Evolutionary conservation across 2,888 invertebrate genomes (phyloP).

Genomic region (Rambutsinella grinnellia): DNA sequence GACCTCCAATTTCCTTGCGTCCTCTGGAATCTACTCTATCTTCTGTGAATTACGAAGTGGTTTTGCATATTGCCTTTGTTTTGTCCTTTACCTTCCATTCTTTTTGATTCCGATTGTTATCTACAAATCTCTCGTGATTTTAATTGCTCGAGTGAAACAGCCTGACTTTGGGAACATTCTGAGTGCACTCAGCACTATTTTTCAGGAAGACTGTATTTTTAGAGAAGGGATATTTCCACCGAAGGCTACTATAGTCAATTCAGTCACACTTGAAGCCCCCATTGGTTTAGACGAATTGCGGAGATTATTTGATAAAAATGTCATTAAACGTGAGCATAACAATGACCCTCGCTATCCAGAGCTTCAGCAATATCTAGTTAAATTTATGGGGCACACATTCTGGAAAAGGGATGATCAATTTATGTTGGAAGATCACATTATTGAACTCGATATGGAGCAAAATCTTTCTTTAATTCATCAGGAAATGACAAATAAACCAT

Average conservation of each 20-base stretch:
- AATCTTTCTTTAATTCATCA: constrained; percentile 6
- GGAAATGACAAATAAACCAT: background rate
- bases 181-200: background rate
- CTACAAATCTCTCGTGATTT: background rate
- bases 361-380: background rate
- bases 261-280: background rate
- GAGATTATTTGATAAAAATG: background rate
- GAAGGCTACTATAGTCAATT: background rate
- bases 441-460: background rate
- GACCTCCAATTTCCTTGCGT: too few species aligned
- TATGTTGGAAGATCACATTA: constrained; percentile 11
- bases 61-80: too few species aligned
- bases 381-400: background rate
- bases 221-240: background rate
- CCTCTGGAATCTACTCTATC: too few species aligned
- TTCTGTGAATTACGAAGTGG: too few species aligned
- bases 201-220: background rate
- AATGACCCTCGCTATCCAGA: constrained; percentile 19
- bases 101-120: background rate
- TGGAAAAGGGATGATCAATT: constrained; percentile 13
- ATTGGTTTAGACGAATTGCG: background rate
- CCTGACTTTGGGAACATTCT: background rate
- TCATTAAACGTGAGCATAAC: background rate
- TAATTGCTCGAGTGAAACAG: background rate
- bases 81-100: too few species aligned